phyloP scores from a whole-genome alignment of 2,797 vertebrate species.

The Cyclopterus lumpus region DNA sequence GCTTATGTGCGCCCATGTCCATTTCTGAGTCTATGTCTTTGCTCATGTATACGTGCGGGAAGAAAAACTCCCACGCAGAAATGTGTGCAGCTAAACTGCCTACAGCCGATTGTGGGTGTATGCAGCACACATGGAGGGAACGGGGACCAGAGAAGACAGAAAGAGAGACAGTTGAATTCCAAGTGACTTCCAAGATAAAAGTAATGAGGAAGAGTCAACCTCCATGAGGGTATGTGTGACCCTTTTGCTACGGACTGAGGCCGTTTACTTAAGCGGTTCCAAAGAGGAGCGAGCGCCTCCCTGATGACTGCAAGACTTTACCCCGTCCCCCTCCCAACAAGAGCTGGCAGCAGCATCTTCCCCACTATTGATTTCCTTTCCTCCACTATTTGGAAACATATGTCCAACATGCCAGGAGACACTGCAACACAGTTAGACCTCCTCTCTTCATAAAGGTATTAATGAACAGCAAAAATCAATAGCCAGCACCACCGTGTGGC shows the following conservation, averaged over 20 bases:
- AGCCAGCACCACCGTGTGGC: neutral
- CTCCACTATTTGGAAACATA: slow-evolving; percentile 60
- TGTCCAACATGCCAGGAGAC: slow-evolving; percentile 57
- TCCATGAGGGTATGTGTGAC: slow-evolving; percentile 7
- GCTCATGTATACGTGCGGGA: slow-evolving; percentile 32
- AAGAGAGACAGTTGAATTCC: slow-evolving; percentile 41
- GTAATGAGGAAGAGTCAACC: slow-evolving; percentile 34
- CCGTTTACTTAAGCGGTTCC: slow-evolving; percentile 39
- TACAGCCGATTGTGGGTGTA: slow-evolving; percentile 52
- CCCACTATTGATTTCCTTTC: slow-evolving; percentile 77
- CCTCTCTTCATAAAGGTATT: slow-evolving; percentile 42
- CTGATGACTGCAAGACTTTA: slow-evolving; percentile 42
- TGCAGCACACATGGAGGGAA: slow-evolving; percentile 14
- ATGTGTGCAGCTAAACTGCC: slow-evolving; percentile 42
- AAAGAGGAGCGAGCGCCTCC: slow-evolving; percentile 34
- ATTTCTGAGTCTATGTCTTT: slow-evolving; percentile 21
- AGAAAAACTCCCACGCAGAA: slow-evolving; percentile 38
- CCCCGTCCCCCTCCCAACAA: slow-evolving; percentile 35
- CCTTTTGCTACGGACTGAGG: slow-evolving; percentile 35
- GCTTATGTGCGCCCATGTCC: slow-evolving; percentile 21
- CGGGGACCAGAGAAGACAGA: slow-evolving; percentile 11
- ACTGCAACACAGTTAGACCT: slow-evolving; percentile 34
- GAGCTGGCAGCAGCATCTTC: slow-evolving; percentile 65
- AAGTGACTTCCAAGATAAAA: slow-evolving; percentile 39
- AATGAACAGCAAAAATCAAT: slow-evolving; percentile 45